Evolutionary conservation across 1,140 invertebrate species (phyloP).

Genomic region (Cryptotermes secundus): DNA sequence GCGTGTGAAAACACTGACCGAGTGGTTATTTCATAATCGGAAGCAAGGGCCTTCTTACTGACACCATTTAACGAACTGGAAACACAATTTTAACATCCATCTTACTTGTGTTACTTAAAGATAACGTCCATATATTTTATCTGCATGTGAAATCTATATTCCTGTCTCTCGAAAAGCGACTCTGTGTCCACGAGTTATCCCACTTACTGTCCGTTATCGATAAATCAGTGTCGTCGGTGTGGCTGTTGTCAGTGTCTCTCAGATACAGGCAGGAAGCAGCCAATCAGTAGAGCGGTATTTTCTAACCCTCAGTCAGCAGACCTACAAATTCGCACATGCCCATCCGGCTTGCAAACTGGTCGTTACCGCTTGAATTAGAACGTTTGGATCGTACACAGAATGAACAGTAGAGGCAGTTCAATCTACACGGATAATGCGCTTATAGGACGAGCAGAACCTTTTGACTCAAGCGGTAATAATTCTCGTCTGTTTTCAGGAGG

Average conservation of each 20-base stretch:
- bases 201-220: not conserved
- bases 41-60: not conserved
- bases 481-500: no score
- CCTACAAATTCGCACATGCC: not conserved
- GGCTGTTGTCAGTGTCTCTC: not conserved
- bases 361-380: not conserved
- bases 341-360: not conserved
- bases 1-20: not conserved
- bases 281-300: not conserved
- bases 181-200: not conserved
- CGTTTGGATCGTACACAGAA: not conserved
- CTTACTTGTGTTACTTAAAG: not conserved
- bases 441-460: no score
- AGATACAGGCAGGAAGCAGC: not conserved
- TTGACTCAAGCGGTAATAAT: no score
- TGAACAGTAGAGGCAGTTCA: not conserved
- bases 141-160: not conserved
- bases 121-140: no score
- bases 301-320: not conserved
- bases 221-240: not conserved
- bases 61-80: not conserved
- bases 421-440: not conserved
- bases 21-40: not conserved
- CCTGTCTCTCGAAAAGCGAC: not conserved
- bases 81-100: constrained; percentile 3